Conservation (phyloP, 2,888 invertebrate genomes). For the Adineta ricciae region DNA sequence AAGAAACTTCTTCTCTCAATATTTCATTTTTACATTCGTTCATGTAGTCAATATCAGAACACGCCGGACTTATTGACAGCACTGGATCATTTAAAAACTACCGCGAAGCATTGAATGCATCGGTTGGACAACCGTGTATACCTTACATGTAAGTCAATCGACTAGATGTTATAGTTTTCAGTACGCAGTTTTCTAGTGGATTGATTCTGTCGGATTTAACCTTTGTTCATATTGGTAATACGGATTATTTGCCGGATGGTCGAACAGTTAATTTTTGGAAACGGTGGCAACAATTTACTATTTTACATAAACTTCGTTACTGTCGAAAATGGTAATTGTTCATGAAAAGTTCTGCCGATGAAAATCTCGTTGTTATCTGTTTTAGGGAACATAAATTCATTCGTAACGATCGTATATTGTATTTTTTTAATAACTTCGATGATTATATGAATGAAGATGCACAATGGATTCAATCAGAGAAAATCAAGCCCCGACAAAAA, state of each 20-base stretch:
- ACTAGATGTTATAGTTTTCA: no score
- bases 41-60: slow-evolving; percentile 68
- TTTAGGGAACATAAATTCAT: slow-evolving; percentile 79
- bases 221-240: slow-evolving; percentile 94
- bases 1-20: slow-evolving; percentile 20
- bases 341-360: no score
- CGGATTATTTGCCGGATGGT: slow-evolving; percentile 72
- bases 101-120: slow-evolving; percentile 79
- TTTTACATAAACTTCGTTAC: slow-evolving; percentile 91
- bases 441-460: slow-evolving; percentile 89
- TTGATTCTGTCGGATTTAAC: slow-evolving; percentile 94
- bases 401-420: slow-evolving; percentile 80
- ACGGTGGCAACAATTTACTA: slow-evolving; percentile 94
- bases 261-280: slow-evolving; percentile 66
- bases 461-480: slow-evolving; percentile 95
- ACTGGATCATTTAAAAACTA: slow-evolving; percentile 96
- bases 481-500: slow-evolving; percentile 66
- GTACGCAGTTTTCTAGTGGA: slow-evolving; percentile 53
- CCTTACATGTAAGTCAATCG: slow-evolving; percentile 65
- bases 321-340: slow-evolving; percentile 85
- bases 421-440: slow-evolving; percentile 91
- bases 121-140: slow-evolving; percentile 83
- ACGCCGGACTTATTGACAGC: slow-evolving; percentile 88
- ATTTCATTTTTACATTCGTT: slow-evolving; percentile 18
- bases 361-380: slow-evolving; percentile 38